phyloP scores from a whole-genome alignment of 2,888 invertebrate genomes.

The Tachina fera region DNA sequence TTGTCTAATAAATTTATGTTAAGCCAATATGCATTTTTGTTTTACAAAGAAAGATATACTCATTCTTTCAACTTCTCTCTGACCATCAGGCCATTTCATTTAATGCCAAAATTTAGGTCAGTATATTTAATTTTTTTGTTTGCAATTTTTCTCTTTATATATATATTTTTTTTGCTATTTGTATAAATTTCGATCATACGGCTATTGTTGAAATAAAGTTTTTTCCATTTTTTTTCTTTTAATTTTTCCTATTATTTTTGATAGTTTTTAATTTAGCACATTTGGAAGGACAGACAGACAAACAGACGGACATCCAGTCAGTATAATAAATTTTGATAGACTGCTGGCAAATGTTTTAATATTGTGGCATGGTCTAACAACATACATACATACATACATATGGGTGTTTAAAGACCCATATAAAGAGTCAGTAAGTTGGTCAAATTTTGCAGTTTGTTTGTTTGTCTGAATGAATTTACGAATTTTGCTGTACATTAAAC shows the following conservation, averaged over 20 bases:
- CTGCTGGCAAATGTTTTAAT: neutral
- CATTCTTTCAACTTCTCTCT: slow-evolving; percentile 5
- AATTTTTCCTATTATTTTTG: slow-evolving; percentile 32
- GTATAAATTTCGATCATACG: neutral
- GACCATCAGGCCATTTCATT: slow-evolving; percentile 40
- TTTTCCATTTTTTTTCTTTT: neutral
- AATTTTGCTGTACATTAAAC: slow-evolving; percentile 18
- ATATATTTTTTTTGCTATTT: neutral
- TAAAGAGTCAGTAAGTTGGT: slow-evolving; percentile 52
- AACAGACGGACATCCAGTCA: neutral
- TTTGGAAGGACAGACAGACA: neutral
- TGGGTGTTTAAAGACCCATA: slow-evolving; percentile 13
- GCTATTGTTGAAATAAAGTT: slow-evolving; percentile 16
- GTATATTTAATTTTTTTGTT: slow-evolving; percentile 11
- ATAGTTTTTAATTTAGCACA: slow-evolving; percentile 30
- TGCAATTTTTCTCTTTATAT: slow-evolving; percentile 16
- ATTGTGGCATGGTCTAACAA: neutral
- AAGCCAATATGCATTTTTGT: neutral
- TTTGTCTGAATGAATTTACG: slow-evolving; percentile 1
- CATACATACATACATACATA: neutral
- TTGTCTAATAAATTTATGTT: slow-evolving; percentile 17
- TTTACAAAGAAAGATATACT: slow-evolving; percentile 1
- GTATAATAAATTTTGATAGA: slow-evolving; percentile 19
- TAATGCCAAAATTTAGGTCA: slow-evolving; percentile 54
- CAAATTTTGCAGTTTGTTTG: slow-evolving; percentile 35